Percentiles rank a stretch among this genome's conserved stretches.
These are phyloP conservation scores for Xanthostigma xanthostigma DNA, from an alignment of 2,888 invertebrate genomes.

Conservation along the genomic window DNA sequence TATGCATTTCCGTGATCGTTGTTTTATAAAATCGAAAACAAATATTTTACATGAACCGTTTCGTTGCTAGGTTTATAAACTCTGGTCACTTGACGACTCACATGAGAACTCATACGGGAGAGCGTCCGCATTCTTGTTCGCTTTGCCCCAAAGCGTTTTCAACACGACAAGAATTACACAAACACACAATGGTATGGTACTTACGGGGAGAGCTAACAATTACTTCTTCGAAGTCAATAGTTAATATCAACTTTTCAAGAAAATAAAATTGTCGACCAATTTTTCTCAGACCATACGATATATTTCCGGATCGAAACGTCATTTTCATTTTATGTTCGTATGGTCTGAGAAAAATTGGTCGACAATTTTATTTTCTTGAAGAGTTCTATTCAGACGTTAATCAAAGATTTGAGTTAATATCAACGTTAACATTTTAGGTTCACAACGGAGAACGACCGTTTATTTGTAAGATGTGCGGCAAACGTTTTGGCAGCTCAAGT, in stretches of 20 bases:
- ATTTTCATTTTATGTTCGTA: too few species aligned
- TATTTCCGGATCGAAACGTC: too few species aligned
- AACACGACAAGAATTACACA: slow-evolving; percentile 20
- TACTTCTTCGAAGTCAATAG: neutral
- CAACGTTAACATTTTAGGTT: slow-evolving; percentile 13
- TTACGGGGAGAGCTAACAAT: neutral
- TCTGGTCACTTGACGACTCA: slow-evolving; percentile 22
- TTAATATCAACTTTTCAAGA: neutral
- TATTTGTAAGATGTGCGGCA: slow-evolving; percentile 20
- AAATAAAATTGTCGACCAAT: too few species aligned
- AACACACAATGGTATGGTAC: slow-evolving; percentile 19
- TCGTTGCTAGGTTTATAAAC: slow-evolving; percentile 16
- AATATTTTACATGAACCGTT: neutral
- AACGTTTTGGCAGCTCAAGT: slow-evolving; percentile 20
- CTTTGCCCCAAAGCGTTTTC: slow-evolving; percentile 21
- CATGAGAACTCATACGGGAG: slow-evolving; percentile 21
- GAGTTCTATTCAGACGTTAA: too few species aligned
- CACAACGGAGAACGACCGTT: slow-evolving; percentile 22
- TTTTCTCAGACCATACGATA: too few species aligned
- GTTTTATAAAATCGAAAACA: neutral
- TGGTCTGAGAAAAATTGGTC: too few species aligned
- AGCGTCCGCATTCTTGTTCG: slow-evolving; percentile 17
- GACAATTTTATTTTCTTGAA: too few species aligned
- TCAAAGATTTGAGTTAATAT: too few species aligned
- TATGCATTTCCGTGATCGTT: neutral